Base-by-base conservation (phyloP, 2,113 vertebrate genomes). In the Prolemur simus region DNA sequence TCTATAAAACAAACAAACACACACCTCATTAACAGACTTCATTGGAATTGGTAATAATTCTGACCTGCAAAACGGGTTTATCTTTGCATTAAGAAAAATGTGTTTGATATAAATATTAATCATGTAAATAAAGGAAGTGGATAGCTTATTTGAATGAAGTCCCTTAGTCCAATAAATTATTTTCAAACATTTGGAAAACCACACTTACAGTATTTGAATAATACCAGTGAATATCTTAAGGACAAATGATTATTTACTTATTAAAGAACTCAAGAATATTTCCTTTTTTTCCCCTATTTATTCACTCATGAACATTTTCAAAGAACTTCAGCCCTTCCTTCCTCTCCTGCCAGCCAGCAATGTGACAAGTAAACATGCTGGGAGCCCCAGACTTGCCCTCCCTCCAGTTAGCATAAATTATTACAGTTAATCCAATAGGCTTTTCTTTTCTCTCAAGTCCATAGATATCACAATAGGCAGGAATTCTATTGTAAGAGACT, bases 71-170 rank as follows among this genome's bases (percentile, higher is more conserved):
- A 52, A 78, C n/a, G 4, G 5, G 5, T 80, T 95, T 88, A 77
- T 88, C 5, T 88, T 81, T 73, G 18, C n/a, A 52, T 77, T 89
- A 39, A 87, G 64, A 90, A 90, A 94, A 96, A 85, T 73, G 58
- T 73, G 17, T 68, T 95, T 73, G 58, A 49, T 91, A 13, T 89
- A n/a, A 96, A 93, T 88, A 80, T 91, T 80, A 93, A 87, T 88
- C 7, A 77, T 47, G 29, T 76, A 92, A 96, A 83, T 21, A 88
- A 93, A 77, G 45, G 8, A 85, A 66, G 29, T 37, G 20, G 52
- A 74, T 56, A 92, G 14, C 11, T 74, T 87, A 71, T 49, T 64
- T 74, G 18, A 83, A 80, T 80, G 8, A 81, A 69, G 15, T 90
- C 29, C 25, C 27, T 94, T 92, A 68, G 29, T 76, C 29, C 32